Conservation (phyloP, 1,140 invertebrate genomes). For the Drusus annulatus region DNA sequence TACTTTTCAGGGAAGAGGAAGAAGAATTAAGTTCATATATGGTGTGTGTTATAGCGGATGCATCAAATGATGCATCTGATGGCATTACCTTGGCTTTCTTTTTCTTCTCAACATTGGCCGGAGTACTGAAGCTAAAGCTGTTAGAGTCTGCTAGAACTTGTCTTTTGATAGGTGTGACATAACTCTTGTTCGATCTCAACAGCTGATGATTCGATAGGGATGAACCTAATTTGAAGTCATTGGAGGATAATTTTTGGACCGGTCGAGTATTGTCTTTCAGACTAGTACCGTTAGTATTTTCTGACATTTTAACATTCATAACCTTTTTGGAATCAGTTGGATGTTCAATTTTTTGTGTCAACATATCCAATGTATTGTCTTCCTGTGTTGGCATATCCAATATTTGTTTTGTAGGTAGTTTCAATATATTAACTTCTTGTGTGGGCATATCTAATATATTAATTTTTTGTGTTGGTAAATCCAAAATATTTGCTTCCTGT, state of each 20-base stretch:
- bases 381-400: neutral
- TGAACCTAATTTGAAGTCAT: neutral
- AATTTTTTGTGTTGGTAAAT: neutral
- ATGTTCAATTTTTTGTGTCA: neutral
- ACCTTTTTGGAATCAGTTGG: neutral
- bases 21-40: slow-evolving; percentile 25
- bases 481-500: too few relatives aligned
- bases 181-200: slow-evolving; percentile 6
- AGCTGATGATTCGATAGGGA: neutral
- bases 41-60: neutral
- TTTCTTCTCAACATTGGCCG: slow-evolving; percentile 18
- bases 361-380: neutral
- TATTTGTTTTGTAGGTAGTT: neutral
- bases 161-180: slow-evolving; percentile 25
- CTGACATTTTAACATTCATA: neutral
- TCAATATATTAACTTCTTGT: neutral
- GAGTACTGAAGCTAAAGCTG: slow-evolving; percentile 34
- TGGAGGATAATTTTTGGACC: slow-evolving; percentile 5
- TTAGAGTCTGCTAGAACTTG: slow-evolving; percentile 20
- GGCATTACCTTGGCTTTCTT: neutral
- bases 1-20: slow-evolving; percentile 9
- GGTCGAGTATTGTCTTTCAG: neutral
- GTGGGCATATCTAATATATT: neutral
- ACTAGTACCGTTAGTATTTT: neutral
- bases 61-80: neutral